Evolutionary conservation across 2,888 invertebrate species (phyloP).

Genomic region (Ctena decussata): DNA sequence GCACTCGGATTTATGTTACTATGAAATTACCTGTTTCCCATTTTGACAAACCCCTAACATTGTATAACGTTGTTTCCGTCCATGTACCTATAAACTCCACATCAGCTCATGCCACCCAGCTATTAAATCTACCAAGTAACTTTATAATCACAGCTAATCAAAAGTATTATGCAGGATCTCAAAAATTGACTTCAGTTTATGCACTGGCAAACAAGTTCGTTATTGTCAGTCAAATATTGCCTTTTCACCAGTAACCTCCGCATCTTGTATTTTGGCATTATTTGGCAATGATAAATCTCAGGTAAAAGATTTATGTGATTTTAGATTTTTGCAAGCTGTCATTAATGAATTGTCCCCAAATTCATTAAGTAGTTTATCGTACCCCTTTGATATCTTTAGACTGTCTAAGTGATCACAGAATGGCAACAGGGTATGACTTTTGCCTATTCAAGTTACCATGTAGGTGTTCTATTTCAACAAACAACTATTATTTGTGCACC

Average conservation of each 20-base stretch:
- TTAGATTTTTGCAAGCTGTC: neutral
- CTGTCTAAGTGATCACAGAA: neutral
- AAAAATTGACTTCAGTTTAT: neutral
- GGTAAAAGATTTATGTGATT: neutral
- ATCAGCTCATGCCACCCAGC: neutral
- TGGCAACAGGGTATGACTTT: neutral
- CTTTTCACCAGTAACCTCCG: neutral
- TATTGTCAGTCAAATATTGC: neutral
- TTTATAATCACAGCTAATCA: neutral
- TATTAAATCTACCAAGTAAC: neutral
- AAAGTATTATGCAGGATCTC: neutral
- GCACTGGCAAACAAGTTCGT: neutral
- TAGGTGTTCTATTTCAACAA: conserved; percentile 6
- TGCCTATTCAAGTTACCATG: conserved; percentile 1
- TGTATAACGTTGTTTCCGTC: neutral
- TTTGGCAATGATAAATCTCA: neutral
- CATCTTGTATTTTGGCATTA: neutral
- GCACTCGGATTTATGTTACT: neutral
- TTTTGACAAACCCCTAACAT: neutral
- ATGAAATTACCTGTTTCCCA: neutral
- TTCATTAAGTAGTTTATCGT: neutral
- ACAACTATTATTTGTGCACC: neutral
- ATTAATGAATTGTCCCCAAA: neutral
- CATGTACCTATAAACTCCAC: neutral
- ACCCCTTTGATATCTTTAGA: neutral